Conservation (phyloP, 2,113 vertebrate species). For the Leucoraja erinaceus region DNA sequence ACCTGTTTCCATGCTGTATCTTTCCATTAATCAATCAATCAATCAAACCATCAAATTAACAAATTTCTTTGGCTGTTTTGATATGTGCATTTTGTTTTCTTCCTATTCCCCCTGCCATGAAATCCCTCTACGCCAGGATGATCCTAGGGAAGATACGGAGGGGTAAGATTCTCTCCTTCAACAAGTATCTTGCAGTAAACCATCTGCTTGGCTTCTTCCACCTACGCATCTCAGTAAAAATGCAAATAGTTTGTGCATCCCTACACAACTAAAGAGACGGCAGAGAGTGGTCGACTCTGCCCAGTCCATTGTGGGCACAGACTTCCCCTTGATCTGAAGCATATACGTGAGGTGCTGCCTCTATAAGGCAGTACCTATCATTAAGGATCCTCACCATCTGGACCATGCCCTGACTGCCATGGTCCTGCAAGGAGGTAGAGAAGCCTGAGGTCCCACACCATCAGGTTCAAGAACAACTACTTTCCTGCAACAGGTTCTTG, state of each 20-base stretch:
- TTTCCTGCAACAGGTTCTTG: too few relatives aligned
- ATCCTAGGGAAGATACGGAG: neutral
- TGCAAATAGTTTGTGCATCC: neutral
- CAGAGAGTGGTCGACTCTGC: too few relatives aligned
- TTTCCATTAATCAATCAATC: too few relatives aligned
- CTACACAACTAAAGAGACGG: neutral
- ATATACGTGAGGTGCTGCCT: neutral
- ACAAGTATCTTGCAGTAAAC: neutral
- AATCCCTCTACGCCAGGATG: neutral
- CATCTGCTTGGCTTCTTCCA: neutral
- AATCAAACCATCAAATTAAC: too few relatives aligned
- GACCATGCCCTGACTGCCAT: too few relatives aligned
- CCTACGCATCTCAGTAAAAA: neutral
- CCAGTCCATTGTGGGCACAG: too few relatives aligned
- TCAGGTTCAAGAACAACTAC: too few relatives aligned
- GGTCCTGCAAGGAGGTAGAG: too few relatives aligned
- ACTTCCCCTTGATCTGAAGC: too few relatives aligned
- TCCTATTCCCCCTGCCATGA: neutral
- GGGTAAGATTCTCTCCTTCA: neutral
- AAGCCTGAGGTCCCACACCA: too few relatives aligned
- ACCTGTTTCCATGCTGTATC: too few relatives aligned
- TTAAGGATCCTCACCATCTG: too few relatives aligned
- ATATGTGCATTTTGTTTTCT: neutral
- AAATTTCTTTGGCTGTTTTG: neutral
- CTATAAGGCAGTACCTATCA: neutral